These are phyloP conservation scores for Lanistes nyassanus DNA, from an alignment of 1,140 invertebrate species.

Conservation along the genomic window DNA sequence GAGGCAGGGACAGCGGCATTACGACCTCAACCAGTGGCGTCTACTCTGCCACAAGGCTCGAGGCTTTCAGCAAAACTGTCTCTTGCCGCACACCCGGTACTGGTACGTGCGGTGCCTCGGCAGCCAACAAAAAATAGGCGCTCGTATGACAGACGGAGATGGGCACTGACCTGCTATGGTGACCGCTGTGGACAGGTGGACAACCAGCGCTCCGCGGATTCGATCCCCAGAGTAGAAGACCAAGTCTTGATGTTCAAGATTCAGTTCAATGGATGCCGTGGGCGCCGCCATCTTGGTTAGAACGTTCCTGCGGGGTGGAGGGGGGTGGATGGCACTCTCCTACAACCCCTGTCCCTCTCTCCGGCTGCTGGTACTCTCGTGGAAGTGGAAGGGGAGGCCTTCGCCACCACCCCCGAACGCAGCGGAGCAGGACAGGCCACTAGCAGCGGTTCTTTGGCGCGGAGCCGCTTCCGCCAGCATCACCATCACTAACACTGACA, in stretches of 20 bases:
- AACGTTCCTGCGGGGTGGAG: conserved; percentile 1
- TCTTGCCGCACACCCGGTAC: too few species aligned
- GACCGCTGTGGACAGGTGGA: conserved; percentile 45
- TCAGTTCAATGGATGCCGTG: conserved; percentile 38
- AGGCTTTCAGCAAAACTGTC: too few species aligned
- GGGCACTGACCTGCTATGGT: conserved; percentile 49
- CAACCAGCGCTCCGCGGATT: conserved; percentile 47
- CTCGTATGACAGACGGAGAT: too few species aligned
- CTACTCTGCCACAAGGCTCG: too few species aligned
- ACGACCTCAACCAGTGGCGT: too few species aligned
- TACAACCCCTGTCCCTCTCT: neutral
- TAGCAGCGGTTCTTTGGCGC: neutral
- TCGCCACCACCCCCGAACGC: too few species aligned
- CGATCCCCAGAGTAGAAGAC: conserved; percentile 53
- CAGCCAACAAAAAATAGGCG: too few species aligned
- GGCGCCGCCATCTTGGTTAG: conserved; percentile 22
- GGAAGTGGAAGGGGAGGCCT: too few species aligned
- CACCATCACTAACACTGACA: neutral
- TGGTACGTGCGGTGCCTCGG: too few species aligned
- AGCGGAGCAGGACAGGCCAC: neutral
- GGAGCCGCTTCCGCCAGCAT: neutral
- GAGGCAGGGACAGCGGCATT: too few species aligned
- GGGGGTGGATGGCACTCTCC: neutral
- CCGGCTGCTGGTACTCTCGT: neutral
- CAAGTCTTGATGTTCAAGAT: conserved; percentile 48